These are phyloP conservation scores for Coronaproctus castanopsis DNA, from an alignment of 2,888 invertebrate species.

Conservation along the genomic window DNA sequence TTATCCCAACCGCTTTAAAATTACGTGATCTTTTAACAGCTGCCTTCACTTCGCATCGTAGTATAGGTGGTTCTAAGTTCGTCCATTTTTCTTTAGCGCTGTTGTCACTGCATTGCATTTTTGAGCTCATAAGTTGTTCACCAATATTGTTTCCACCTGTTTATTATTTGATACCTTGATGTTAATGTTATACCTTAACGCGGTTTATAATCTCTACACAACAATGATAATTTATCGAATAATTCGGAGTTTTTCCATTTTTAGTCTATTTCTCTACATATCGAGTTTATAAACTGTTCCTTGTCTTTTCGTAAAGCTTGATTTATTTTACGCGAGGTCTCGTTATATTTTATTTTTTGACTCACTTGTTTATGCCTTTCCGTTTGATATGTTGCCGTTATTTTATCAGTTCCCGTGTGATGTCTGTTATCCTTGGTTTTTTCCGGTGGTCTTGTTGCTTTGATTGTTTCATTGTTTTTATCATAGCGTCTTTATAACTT, in stretches of 20 bases:
- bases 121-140: background rate
- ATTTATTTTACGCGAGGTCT: background rate
- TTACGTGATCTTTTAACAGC: background rate
- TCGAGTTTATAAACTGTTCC: background rate
- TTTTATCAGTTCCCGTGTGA: background rate
- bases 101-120: background rate
- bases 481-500: background rate
- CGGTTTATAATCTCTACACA: background rate
- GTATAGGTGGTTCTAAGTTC: background rate
- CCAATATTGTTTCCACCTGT: background rate
- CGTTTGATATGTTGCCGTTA: background rate
- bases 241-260: background rate
- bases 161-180: background rate
- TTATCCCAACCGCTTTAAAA: background rate
- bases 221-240: background rate
- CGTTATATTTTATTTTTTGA: background rate
- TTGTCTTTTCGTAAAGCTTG: background rate
- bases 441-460: background rate
- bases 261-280: background rate
- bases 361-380: background rate
- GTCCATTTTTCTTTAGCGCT: background rate
- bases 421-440: background rate
- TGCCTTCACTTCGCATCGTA: background rate
- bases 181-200: background rate
- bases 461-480: background rate